Evolutionary conservation across 2,888 invertebrate genomes (phyloP), one percentile per base, ranked within the genome.

Genomic region (Sarcophaga rosellei): DNA sequence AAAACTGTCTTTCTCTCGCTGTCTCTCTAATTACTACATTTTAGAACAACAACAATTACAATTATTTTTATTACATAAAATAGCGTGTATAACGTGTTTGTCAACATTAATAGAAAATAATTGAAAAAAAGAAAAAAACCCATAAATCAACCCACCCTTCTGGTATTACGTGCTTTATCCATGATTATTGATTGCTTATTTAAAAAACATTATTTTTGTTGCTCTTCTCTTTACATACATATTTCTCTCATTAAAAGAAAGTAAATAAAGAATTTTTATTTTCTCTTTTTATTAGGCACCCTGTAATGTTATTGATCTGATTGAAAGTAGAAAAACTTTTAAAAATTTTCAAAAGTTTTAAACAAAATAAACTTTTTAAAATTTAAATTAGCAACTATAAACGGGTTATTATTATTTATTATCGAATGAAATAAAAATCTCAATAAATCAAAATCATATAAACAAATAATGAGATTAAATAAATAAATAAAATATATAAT

Each of bases 151-250:
- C 77, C 77, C 47, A 72, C 77, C 72, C 77, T 72, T 66, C 53
- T 47, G 17, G n/a, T 69, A 44, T 47, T 74, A 63, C 75, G 69
- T 57, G 81, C 21, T n/a, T 65, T 75, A 23, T 75, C 75, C 81
- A 75, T 81, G 1, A 10, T 45, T 63, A 17, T 44, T 23, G n/a
- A 57, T 20, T 44, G 57, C 62, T 66, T 66, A 73, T 53, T 15
- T 15, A 53, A 53, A 53, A 53, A 53, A 53, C 53, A 53, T 15
- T 53, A 12, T 53, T 12, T 35, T 53, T 53, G 15, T 53, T 53
- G 17, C 53, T 17, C 1, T 53, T 53, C 53, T 53, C 11, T 35
- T 35, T 35, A 35, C 8, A 35, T 35, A 35, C 8, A 35, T 35
- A 8, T 35, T 35, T 35, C 1, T 35, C 35, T 35, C 35, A 35